phyloP scores from a whole-genome alignment of 2,113 vertebrate species.

The Anoplopoma fimbria region DNA sequence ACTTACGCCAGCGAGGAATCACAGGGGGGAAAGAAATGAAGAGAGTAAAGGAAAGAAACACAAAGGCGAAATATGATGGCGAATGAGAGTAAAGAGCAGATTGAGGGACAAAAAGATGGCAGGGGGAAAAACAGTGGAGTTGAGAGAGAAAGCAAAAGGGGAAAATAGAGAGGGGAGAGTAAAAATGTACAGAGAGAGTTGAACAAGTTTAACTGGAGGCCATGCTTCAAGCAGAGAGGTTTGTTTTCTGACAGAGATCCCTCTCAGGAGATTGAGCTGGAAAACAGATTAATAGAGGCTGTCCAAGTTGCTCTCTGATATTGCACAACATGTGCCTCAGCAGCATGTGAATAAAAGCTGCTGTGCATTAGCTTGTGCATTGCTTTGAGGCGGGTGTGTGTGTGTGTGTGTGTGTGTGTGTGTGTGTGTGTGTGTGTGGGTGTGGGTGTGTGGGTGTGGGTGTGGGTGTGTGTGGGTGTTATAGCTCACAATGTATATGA shows the following conservation, averaged over 20 bases:
- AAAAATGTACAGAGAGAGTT: slow-evolving; percentile 39
- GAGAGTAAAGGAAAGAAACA: slow-evolving; percentile 47
- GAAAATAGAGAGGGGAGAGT: not conserved
- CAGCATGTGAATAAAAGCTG: slow-evolving; percentile 54
- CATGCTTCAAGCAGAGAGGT: slow-evolving; percentile 57
- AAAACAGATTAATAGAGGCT: slow-evolving; percentile 72
- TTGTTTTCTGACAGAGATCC: slow-evolving; percentile 78
- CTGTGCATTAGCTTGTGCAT: slow-evolving; percentile 19
- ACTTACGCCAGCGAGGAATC: slow-evolving; percentile 39
- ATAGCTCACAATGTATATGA: not conserved
- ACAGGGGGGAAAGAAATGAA: slow-evolving; percentile 31
- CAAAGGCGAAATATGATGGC: not conserved
- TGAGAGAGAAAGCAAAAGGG: slow-evolving; percentile 30
- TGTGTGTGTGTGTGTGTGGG: not conserved
- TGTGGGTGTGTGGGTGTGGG: not conserved
- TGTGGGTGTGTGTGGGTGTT: not conserved
- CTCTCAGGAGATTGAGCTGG: slow-evolving; percentile 76
- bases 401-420: too few species aligned
- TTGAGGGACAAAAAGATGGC: slow-evolving; percentile 19
- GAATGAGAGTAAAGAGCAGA: slow-evolving; percentile 38
- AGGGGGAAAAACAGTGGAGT: slow-evolving; percentile 14
- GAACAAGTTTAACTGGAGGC: slow-evolving; percentile 65
- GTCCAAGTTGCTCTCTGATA: slow-evolving; percentile 52
- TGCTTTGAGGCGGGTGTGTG: not conserved
- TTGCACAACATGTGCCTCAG: slow-evolving; percentile 66